These are phyloP conservation scores for Tinamus guttatus DNA, from an alignment of 2,113 vertebrate genomes.

Conservation along the genomic window DNA sequence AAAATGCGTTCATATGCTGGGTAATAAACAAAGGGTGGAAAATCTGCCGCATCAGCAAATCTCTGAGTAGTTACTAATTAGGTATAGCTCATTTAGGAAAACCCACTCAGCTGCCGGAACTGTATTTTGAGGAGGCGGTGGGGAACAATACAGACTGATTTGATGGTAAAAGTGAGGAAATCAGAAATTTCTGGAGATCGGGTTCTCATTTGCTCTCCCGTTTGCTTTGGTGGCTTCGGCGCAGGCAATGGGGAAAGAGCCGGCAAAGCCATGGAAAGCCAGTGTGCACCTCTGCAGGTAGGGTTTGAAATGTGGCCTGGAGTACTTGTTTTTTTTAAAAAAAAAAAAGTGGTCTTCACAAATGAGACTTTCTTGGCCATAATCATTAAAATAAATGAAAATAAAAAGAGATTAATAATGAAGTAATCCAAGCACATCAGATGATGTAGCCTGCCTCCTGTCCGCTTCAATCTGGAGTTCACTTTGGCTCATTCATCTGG, in stretches of 20 bases:
- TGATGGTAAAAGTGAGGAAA: background rate
- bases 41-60: conserved; percentile 59
- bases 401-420: conserved; percentile 63
- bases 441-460: background rate
- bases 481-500: conserved; percentile 8
- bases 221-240: background rate
- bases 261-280: background rate
- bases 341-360: background rate
- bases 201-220: background rate
- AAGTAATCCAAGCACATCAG: conserved; percentile 35
- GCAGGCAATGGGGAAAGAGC: no score
- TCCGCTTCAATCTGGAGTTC: conserved; percentile 10
- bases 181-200: background rate
- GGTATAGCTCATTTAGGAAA: conserved; percentile 59
- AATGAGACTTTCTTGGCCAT: conserved; percentile 2
- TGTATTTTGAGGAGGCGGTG: background rate
- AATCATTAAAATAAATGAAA: conserved; percentile 17
- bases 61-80: conserved; percentile 55
- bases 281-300: background rate
- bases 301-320: fast-evolving
- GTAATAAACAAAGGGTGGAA: conserved; percentile 59
- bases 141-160: background rate
- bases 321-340: background rate
- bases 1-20: conserved; percentile 22
- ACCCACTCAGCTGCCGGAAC: background rate